phyloP scores from a whole-genome alignment of 2,797 vertebrate genomes.

The Characodon lateralis region DNA sequence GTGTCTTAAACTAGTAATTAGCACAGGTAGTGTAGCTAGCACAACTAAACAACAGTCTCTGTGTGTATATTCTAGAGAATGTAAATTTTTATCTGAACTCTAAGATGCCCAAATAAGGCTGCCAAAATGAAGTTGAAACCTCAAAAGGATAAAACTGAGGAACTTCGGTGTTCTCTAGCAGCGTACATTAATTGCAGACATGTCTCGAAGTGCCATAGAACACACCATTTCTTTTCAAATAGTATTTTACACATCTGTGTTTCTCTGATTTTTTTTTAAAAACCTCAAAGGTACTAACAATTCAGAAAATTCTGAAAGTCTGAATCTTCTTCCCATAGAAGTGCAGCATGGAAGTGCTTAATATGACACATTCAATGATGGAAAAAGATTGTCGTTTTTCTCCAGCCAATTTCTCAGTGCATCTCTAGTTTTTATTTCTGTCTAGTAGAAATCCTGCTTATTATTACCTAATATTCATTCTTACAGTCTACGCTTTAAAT shows the following conservation, averaged over 20 bases:
- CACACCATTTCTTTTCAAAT: background rate
- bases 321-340: background rate
- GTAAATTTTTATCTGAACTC: background rate
- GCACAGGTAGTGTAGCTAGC: background rate
- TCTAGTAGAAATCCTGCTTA: conserved; percentile 8
- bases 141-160: background rate
- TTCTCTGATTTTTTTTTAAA: background rate
- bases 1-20: background rate
- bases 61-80: background rate
- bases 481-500: background rate
- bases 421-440: conserved; percentile 18
- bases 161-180: background rate
- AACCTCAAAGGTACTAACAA: background rate
- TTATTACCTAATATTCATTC: conserved; percentile 6
- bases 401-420: background rate
- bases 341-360: background rate
- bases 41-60: background rate
- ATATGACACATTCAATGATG: background rate
- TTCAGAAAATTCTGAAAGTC: too few relatives aligned
- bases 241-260: background rate
- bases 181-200: background rate
- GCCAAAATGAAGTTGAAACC: background rate
- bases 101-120: background rate
- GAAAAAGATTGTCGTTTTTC: background rate
- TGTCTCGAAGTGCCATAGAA: background rate